phyloP scores from a whole-genome alignment of 2,797 vertebrate genomes.

The Gallirallus australis region DNA sequence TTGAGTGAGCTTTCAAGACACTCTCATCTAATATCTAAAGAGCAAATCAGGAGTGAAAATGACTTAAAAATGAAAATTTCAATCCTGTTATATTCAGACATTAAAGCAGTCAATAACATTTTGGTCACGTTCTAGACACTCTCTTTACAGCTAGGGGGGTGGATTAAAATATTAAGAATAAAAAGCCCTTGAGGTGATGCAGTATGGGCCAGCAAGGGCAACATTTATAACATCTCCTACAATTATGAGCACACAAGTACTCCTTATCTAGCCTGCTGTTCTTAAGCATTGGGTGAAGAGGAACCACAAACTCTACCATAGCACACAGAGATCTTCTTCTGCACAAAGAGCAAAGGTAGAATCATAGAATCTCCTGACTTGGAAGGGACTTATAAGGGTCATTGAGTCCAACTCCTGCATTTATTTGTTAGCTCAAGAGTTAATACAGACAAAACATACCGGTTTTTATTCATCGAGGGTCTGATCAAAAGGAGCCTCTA shows the following conservation, averaged over 20 bases:
- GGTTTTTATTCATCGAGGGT: neutral
- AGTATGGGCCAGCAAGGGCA: neutral
- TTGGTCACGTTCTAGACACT: neutral
- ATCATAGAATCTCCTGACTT: too few relatives aligned
- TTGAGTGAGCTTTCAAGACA: constrained; percentile 6
- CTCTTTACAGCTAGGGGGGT: neutral
- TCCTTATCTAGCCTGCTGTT: neutral
- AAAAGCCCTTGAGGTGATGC: neutral
- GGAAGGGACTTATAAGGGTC: too few relatives aligned
- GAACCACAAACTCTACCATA: neutral
- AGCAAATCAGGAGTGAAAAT: neutral
- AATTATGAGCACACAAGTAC: accelerated
- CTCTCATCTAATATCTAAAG: neutral
- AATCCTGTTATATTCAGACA: neutral
- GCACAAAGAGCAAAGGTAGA: neutral
- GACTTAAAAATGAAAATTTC: neutral
- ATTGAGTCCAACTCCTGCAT: too few relatives aligned
- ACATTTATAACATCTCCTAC: neutral
- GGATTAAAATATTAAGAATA: neutral
- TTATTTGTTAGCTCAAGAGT: neutral
- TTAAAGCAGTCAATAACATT: neutral
- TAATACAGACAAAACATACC: neutral
- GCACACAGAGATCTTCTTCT: neutral
- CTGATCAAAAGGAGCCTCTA: neutral
- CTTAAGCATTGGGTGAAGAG: neutral